Evolutionary conservation across 1,140 invertebrate species (phyloP).

Genomic region (Choristoneura fumiferana): DNA sequence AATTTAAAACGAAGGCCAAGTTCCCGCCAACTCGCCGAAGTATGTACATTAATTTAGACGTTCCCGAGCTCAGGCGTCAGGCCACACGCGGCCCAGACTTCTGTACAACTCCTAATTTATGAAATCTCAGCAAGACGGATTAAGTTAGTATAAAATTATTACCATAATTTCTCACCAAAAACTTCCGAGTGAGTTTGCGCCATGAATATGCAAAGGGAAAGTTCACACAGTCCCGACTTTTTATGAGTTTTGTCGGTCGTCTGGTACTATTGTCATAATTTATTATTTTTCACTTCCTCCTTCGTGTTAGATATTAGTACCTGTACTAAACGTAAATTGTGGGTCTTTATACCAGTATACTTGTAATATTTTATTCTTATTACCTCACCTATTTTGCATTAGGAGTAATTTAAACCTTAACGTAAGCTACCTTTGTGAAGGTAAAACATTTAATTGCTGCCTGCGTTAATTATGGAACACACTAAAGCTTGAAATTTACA

Average conservation of each 20-base stretch:
- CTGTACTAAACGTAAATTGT: conserved; percentile 13
- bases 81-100: conserved; percentile 26
- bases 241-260: conserved; percentile 69
- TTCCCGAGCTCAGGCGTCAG: conserved; percentile 27
- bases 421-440: too few relatives aligned
- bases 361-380: neutral
- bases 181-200: conserved; percentile 68
- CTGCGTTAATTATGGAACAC: too few relatives aligned
- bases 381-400: neutral
- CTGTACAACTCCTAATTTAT: conserved; percentile 41
- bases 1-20: conserved; percentile 18
- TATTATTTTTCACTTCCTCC: conserved; percentile 46
- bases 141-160: conserved; percentile 73
- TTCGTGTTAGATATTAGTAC: conserved; percentile 12
- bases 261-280: conserved; percentile 61
- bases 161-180: conserved; percentile 74
- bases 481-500: too few relatives aligned
- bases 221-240: conserved; percentile 65
- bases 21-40: conserved; percentile 16
- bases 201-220: conserved; percentile 73
- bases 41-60: conserved; percentile 39
- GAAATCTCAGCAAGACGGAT: conserved; percentile 55
- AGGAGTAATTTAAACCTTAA: too few relatives aligned
- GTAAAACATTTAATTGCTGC: too few relatives aligned
- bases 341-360: neutral